Evolutionary conservation across 92 coral and sea anemone genomes (phyloP).

Genomic region (Epizoanthus fatuus): DNA sequence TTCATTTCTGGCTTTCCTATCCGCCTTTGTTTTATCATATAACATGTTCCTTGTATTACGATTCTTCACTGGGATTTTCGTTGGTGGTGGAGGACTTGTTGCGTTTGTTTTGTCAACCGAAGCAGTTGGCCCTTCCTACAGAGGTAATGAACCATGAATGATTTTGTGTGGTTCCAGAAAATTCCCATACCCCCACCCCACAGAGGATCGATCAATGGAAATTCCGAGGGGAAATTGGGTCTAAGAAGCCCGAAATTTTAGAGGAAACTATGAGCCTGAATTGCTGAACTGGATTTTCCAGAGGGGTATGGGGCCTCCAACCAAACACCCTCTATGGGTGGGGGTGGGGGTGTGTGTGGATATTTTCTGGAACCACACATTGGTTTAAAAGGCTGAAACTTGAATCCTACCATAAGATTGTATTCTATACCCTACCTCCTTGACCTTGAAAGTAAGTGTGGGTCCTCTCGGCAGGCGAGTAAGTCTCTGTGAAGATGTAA

Average conservation of each 20-base stretch:
- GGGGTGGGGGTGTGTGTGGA: too few relatives aligned
- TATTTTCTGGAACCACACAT: background rate
- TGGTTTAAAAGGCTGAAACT: background rate
- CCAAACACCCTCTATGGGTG: too few relatives aligned
- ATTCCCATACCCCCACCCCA: too few relatives aligned
- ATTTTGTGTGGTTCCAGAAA: too few relatives aligned
- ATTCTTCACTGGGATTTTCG: constrained; percentile 60
- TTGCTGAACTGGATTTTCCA: too few relatives aligned
- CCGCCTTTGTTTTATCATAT: constrained; percentile 59
- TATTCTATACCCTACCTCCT: constrained; percentile 64
- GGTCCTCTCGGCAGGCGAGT: constrained; percentile 96
- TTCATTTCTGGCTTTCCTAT: constrained; percentile 46
- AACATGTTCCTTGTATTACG: constrained; percentile 58
- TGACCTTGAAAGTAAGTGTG: constrained; percentile 88
- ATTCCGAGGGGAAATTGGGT: too few relatives aligned
- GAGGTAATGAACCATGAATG: constrained; percentile 49
- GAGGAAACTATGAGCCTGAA: too few relatives aligned
- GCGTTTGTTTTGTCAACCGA: constrained; percentile 73
- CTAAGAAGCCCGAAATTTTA: too few relatives aligned
- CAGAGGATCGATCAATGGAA: too few relatives aligned
- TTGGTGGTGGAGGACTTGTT: constrained; percentile 59
- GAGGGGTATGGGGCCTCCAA: too few relatives aligned
- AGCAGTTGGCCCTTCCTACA: constrained; percentile 74
- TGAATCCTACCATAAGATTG: background rate
- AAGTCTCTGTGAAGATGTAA: constrained; percentile 72